Base-by-base conservation (phyloP, 2,113 vertebrate species). In the Oreochromis aureus region DNA sequence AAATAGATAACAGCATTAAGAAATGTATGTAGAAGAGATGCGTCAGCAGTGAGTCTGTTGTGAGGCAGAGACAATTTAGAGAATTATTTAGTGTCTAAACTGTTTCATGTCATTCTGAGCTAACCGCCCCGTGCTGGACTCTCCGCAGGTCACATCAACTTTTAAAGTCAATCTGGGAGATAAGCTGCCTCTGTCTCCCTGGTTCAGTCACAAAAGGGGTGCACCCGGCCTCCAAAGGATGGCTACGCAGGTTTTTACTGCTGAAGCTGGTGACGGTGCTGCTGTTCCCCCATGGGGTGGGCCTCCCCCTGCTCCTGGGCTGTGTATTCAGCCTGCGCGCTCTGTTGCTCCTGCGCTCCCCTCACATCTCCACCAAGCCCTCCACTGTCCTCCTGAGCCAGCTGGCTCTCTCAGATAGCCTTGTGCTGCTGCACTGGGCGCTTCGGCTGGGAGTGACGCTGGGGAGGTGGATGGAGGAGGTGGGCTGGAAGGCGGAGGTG, bases 251-350 rank as follows among this genome's bases (percentile, higher is more conserved):
- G 36, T 97, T 97, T 89, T 81, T 97, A 18, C 89, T 95, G 24
- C 92, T 97, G 76, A 98, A 97, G 91, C 96, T 97, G 4, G 87
- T 96, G 87, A 96, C 95, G 0, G 95, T 97, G 88, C 92, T 97
- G 10, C 86, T 97, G 85, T 90, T 97, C 63, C 97, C 96, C 2
- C 95, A 93, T 15, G 86, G 94, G 3, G 94, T 92, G 0, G 4
- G 80, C 2, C 5, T 95, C 53, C 90, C 96, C 83, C 93, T 96
- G 15, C n/a, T 93, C 4, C 83, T 96, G 87, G 96, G 97, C 6
- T 93, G 96, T 32, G 55, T 95, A 87, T 95, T 95, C 88, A 97
- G 97, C 46, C n/a, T 89, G 0, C 93, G 94, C 24, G 84, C 94
- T 0, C 58, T 90, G 2, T 3, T 95, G 89, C 84, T 96, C 69